Evolutionary conservation across 2,888 invertebrate genomes (phyloP).

Genomic region (Leptodirus hochenwartii): DNA sequence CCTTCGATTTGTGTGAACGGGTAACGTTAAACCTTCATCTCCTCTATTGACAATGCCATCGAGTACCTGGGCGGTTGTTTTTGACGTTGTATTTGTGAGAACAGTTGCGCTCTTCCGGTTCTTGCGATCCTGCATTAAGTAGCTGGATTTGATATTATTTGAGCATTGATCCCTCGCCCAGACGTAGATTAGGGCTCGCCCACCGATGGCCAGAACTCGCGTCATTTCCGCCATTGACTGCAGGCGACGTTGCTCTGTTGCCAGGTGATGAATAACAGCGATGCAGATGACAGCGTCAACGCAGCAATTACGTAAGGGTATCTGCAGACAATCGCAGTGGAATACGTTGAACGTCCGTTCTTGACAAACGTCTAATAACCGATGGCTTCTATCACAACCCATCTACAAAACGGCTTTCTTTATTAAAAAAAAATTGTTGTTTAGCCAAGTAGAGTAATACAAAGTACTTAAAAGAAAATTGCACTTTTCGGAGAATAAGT

Average conservation of each 20-base stretch:
- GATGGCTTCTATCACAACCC: slow-evolving; percentile 64
- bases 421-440: too few species aligned
- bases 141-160: slow-evolving; percentile 45
- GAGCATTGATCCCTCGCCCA: slow-evolving; percentile 86
- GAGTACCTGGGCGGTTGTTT: slow-evolving; percentile 15
- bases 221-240: slow-evolving; percentile 59
- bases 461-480: too few species aligned
- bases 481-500: too few species aligned
- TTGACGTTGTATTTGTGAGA: slow-evolving; percentile 16
- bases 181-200: slow-evolving; percentile 75
- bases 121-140: slow-evolving; percentile 43
- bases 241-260: slow-evolving; percentile 56
- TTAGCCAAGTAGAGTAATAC: too few species aligned
- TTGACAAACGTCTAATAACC: slow-evolving; percentile 44
- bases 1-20: slow-evolving; percentile 80
- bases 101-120: slow-evolving; percentile 24
- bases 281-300: slow-evolving; percentile 82
- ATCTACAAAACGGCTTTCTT: slow-evolving; percentile 32
- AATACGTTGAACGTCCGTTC: slow-evolving; percentile 46
- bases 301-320: slow-evolving; percentile 46
- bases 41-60: slow-evolving; percentile 9
- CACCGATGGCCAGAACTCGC: slow-evolving; percentile 51
- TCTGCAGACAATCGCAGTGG: slow-evolving; percentile 53
- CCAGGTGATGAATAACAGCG: slow-evolving; percentile 92
- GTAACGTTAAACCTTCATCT: slow-evolving; percentile 29